Conservation (phyloP, 37 sponge, comb jelly and placozoan species). For the Crambe crambe region DNA sequence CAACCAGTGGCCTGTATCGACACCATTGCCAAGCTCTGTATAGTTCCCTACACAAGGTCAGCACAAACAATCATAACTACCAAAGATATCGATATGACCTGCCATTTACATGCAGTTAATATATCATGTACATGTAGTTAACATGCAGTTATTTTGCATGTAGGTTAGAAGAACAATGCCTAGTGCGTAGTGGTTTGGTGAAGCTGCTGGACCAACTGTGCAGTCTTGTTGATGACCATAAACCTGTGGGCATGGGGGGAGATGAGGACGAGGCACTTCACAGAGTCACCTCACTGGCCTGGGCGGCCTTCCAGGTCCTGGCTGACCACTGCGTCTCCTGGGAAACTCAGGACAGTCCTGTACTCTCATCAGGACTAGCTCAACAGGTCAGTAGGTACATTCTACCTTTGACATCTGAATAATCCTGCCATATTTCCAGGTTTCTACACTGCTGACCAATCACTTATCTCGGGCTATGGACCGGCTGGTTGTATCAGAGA, state of each 20-base stretch:
- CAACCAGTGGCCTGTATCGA: conserved; percentile 81
- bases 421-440: conserved; percentile 20
- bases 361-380: conserved; percentile 76
- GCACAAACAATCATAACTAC: neutral
- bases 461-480: conserved; percentile 91
- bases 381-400: conserved; percentile 49
- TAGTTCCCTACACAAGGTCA: conserved; percentile 78
- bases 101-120: neutral
- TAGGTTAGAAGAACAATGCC: conserved; percentile 76
- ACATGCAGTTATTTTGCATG: too few species aligned
- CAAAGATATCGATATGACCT: neutral
- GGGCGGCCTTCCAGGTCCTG: conserved; percentile 91
- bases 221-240: conserved; percentile 39
- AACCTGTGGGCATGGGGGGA: conserved; percentile 37
- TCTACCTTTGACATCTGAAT: neutral
- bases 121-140: neutral
- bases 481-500: conserved; percentile 65
- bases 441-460: conserved; percentile 84
- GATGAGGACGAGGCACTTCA: conserved; percentile 59
- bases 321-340: conserved; percentile 90
- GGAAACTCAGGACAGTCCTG: conserved; percentile 67
- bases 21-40: conserved; percentile 82
- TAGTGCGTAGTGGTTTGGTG: conserved; percentile 88
- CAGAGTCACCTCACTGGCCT: conserved; percentile 77
- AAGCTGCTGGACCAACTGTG: conserved; percentile 86